Conservation (phyloP, 2,888 invertebrate species). For the Priocnemis perturbator region DNA sequence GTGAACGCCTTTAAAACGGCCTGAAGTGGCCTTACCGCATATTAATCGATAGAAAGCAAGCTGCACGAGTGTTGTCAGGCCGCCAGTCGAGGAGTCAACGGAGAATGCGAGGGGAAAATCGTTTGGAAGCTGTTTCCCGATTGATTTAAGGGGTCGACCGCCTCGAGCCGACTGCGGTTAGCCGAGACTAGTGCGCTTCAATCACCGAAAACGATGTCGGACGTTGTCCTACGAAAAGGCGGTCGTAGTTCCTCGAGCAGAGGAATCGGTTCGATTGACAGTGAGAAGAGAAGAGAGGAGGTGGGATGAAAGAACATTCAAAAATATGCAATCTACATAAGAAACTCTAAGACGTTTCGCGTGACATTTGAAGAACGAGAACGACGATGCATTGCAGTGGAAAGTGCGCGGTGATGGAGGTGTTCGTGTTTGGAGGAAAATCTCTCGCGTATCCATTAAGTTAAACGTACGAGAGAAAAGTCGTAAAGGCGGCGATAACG, state of each 20-base stretch:
- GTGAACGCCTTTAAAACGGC: constrained; percentile 58
- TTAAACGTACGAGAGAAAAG: constrained; percentile 3
- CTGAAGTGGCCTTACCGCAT: constrained; percentile 50
- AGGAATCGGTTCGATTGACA: no score
- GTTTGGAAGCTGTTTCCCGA: constrained; percentile 28
- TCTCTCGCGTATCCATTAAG: background rate
- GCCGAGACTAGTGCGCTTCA: constrained; percentile 48
- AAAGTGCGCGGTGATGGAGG: background rate
- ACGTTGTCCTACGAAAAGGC: no score
- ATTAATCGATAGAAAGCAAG: constrained; percentile 66
- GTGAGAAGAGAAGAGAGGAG: no score
- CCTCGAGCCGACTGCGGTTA: constrained; percentile 48
- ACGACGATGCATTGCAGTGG: no score
- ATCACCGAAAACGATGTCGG: constrained; percentile 49
- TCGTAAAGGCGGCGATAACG: constrained; percentile 5
- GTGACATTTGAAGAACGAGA: no score
- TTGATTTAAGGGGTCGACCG: constrained; percentile 24
- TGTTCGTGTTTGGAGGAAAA: background rate
- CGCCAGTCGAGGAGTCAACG: background rate
- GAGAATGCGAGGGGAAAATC: constrained; percentile 33
- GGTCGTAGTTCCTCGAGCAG: no score
- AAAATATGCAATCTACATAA: no score
- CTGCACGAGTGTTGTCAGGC: background rate
- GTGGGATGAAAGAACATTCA: no score
- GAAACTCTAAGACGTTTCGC: no score